Base-by-base conservation (phyloP, 2,113 vertebrate genomes). In the Danionella cerebrum region DNA sequence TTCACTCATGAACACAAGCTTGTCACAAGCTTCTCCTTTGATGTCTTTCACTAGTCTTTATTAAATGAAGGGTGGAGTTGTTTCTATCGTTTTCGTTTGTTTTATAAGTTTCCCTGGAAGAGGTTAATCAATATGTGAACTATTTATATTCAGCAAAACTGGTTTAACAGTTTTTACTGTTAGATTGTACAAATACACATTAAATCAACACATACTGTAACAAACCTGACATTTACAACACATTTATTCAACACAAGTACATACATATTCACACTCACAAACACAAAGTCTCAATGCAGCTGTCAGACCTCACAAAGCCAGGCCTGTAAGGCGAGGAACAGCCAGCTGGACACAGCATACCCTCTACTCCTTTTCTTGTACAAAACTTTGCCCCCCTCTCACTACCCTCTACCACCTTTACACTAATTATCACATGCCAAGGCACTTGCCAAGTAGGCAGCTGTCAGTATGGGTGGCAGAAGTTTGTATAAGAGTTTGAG, bases 301-400 rank as follows among this genome's bases (percentile, higher is more conserved):
- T 92, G 91, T 90, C 90, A 82, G 79, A 82, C 72, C 85, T 85
- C 77, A 94, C 91, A 92, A 93, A 92, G 91, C 88, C 81, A 57
- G 76, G 84, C 86, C 91, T 93, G 91, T 93, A 88, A 80, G 85
- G 87, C 89, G 86, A 88, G 88, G 84, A 84, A 79, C 75, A 89
- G 91, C 90, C 92, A 93, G 92, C 90, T 93, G 90, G 88, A 93
- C 84, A 79, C 80, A 88, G 74, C 66, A 72, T 62, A 76, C 70
- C 31, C 80, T 82, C 83, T 88, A 67, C 72, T 69, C 65, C 39
- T 51, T 60, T 60, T 72, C 59, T 29, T 70, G 64, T 69, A 76
- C 74, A 76, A 76, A 76, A 76, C 69, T 75, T 41, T 69, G 89
- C 90, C 89, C 67, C 33, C 53, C 64, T 59, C 69, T 52, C 52